Conservation (phyloP, 2,888 invertebrate genomes). For the Cosmopolites sordidus region DNA sequence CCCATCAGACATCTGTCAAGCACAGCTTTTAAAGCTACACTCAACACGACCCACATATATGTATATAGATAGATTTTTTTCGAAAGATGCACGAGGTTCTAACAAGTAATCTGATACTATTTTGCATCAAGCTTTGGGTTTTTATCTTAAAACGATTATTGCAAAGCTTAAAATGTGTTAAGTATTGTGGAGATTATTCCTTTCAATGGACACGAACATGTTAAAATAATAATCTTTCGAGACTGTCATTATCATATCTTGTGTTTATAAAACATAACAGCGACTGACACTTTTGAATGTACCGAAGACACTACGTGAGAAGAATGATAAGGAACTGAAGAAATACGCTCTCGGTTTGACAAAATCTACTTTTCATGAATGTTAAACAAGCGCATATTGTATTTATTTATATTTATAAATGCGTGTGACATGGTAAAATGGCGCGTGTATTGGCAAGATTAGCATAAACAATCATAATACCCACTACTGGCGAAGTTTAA, state of each 20-base stretch:
- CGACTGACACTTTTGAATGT: constrained; percentile 18
- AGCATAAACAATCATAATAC: constrained; percentile 9
- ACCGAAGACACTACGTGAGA: constrained; percentile 14
- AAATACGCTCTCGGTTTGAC: constrained; percentile 12
- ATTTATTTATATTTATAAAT: constrained; percentile 14
- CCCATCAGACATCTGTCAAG: constrained; percentile 20
- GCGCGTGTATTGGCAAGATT: constrained; percentile 12
- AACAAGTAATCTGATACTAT: constrained; percentile 8
- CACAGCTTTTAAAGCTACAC: constrained; percentile 8
- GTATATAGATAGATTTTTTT: constrained; percentile 2
- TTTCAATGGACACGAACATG: neutral
- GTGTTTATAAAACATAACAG: constrained; percentile 17
- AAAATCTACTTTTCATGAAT: constrained; percentile 18
- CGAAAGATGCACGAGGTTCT: too few species aligned
- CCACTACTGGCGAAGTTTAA: neutral
- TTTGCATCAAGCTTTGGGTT: neutral
- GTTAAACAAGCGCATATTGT: constrained; percentile 14
- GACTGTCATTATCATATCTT: constrained; percentile 10
- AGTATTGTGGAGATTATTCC: too few species aligned
- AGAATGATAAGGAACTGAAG: constrained; percentile 6
- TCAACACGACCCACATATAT: constrained; percentile 7
- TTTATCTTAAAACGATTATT: too few species aligned
- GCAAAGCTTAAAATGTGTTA: too few species aligned
- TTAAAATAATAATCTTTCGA: constrained; percentile 8
- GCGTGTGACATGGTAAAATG: constrained; percentile 14